Conservation (phyloP, 1,140 invertebrate genomes). For the Drosophila grimshawi region DNA sequence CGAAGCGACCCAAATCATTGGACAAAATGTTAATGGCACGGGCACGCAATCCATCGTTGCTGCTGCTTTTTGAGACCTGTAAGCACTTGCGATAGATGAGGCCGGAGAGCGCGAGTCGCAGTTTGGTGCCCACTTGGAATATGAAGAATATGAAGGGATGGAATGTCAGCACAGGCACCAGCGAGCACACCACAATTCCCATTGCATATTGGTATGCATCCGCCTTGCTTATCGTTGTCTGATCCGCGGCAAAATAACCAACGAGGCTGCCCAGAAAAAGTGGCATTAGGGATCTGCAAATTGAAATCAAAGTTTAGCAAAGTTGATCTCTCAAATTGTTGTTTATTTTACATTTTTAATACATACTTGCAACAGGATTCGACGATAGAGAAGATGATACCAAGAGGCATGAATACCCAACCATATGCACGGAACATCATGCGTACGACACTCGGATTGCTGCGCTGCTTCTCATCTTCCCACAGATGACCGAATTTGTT, state of each 20-base stretch:
- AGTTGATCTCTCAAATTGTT: not conserved
- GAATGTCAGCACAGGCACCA: slow-evolving; percentile 88
- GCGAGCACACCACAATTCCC: slow-evolving; percentile 89
- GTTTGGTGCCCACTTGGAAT: slow-evolving; percentile 89
- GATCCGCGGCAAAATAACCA: slow-evolving; percentile 87
- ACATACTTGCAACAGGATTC: slow-evolving; percentile 86
- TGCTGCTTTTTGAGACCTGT: slow-evolving; percentile 87
- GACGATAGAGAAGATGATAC: slow-evolving; percentile 85
- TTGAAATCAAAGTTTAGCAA: slow-evolving; percentile 1
- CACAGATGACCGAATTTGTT: slow-evolving; percentile 73
- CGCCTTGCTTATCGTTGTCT: slow-evolving; percentile 83
- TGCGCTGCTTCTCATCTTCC: slow-evolving; percentile 72
- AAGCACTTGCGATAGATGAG: slow-evolving; percentile 93
- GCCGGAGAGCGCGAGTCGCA: slow-evolving; percentile 91
- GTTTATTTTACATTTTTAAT: not conserved
- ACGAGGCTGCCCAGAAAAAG: slow-evolving; percentile 89
- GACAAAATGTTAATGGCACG: slow-evolving; percentile 95
- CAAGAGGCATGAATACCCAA: slow-evolving; percentile 85
- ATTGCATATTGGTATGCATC: slow-evolving; percentile 89
- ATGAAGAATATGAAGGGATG: slow-evolving; percentile 92
- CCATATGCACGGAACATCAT: slow-evolving; percentile 86
- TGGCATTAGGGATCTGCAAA: slow-evolving; percentile 89
- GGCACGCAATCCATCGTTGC: slow-evolving; percentile 91
- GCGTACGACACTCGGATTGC: slow-evolving; percentile 86
- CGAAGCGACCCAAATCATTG: slow-evolving; percentile 92